phyloP scores from a whole-genome alignment of 2,113 vertebrate species.

The Gasterosteus aculeatus region DNA sequence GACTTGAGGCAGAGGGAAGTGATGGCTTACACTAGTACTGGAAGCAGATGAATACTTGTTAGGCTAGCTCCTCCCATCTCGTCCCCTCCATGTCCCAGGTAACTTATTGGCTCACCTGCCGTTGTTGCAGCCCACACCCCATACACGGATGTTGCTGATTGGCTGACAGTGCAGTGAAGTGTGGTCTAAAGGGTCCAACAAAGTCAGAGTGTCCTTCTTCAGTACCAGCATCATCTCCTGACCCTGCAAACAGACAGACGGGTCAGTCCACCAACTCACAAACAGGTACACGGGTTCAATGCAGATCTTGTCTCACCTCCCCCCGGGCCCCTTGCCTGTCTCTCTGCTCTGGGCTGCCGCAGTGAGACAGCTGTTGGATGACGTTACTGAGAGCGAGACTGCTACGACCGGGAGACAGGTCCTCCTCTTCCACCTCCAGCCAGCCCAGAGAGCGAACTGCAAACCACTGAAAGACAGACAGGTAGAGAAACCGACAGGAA shows the following conservation, averaged over 20 bases:
- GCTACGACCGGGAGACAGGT: constrained; percentile 93
- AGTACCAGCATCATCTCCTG: constrained; percentile 95
- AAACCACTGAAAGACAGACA: constrained; percentile 84
- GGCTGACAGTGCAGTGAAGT: constrained; percentile 92
- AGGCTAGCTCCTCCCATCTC: not conserved
- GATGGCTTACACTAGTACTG: not conserved
- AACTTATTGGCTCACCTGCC: constrained; percentile 87
- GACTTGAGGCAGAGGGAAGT: not conserved
- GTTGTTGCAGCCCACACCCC: constrained; percentile 97
- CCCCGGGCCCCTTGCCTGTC: constrained; percentile 82
- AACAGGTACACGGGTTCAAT: not conserved
- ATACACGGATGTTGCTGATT: constrained; percentile 95
- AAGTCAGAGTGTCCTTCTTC: constrained; percentile 92
- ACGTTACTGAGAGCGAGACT: constrained; percentile 95
- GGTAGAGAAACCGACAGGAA: not conserved
- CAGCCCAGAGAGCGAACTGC: constrained; percentile 94
- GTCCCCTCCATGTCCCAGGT: not conserved
- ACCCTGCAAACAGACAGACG: constrained; percentile 77
- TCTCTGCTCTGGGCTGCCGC: constrained; percentile 77
- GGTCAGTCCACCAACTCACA: not conserved
- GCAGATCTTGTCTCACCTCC: constrained; percentile 83
- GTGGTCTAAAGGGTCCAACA: constrained; percentile 91
- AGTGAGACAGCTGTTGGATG: constrained; percentile 95
- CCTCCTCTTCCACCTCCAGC: constrained; percentile 96
- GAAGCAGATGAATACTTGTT: not conserved